A percentile compares a stretch with the other conserved stretches of the same genome.
Evolutionary conservation across 2,888 invertebrate genomes (phyloP).

Genomic region (Odiellus spinosus): DNA sequence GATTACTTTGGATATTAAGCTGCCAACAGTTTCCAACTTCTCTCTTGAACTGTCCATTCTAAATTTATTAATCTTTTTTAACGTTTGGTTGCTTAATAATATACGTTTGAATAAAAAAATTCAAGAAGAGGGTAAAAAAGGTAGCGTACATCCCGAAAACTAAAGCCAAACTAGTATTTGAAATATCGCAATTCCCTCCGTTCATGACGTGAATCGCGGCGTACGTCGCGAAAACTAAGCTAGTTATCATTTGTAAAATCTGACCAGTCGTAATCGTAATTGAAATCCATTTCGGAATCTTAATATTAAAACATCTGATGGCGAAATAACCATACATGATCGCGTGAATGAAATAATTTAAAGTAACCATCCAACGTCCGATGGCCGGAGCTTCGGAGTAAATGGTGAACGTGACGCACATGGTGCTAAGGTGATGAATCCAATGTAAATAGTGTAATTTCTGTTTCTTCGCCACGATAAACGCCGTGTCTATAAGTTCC

Average conservation of each 20-base stretch:
- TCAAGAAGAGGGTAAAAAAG: no score
- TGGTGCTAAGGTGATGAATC: constrained; percentile 91
- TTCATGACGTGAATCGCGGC: no score
- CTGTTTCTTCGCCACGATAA: constrained; percentile 73
- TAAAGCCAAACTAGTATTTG: no score
- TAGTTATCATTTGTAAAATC: constrained; percentile 67
- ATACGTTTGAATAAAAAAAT: no score
- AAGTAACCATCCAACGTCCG: constrained; percentile 73
- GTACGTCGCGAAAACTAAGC: no score
- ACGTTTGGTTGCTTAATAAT: no score
- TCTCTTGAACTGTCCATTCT: no score
- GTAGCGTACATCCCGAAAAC: no score
- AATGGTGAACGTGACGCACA: constrained; percentile 83
- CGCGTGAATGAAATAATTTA: constrained; percentile 81
- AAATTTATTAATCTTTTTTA: no score
- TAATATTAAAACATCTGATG: constrained; percentile 63
- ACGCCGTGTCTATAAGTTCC: constrained; percentile 81
- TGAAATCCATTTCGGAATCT: constrained; percentile 56
- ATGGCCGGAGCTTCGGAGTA: constrained; percentile 36
- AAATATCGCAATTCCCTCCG: no score
- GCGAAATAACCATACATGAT: constrained; percentile 86
- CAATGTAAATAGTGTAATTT: constrained; percentile 86
- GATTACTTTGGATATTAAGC: no score
- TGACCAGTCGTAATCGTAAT: constrained; percentile 81
- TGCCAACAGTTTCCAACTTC: no score